These are phyloP conservation scores for Pseudococcus longispinus DNA, from an alignment of 2,888 invertebrate species.

Conservation along the genomic window DNA sequence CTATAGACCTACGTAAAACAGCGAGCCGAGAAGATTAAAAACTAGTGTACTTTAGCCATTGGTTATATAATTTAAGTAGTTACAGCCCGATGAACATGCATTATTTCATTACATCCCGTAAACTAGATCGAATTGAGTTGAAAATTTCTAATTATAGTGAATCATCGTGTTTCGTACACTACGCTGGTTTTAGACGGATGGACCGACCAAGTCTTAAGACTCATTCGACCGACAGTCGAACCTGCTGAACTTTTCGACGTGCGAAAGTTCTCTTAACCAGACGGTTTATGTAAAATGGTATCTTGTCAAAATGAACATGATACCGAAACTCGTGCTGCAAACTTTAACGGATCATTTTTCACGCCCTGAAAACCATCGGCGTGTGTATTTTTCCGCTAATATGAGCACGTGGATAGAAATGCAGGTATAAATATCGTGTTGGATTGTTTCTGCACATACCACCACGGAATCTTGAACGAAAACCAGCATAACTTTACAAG, in stretches of 20 bases:
- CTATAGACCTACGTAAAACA: not conserved
- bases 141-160: conserved; percentile 13
- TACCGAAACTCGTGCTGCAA: not conserved
- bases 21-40: conserved; percentile 13
- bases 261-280: not conserved
- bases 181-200: not conserved
- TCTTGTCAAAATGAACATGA: not conserved
- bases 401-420: not conserved
- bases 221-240: not conserved
- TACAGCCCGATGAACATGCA: conserved; percentile 26
- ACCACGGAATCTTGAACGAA: not conserved
- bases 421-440: conserved; percentile 25
- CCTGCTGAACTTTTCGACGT: not conserved
- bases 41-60: not conserved
- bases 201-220: not conserved
- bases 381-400: conserved; percentile 25
- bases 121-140: conserved; percentile 40
- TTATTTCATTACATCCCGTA: conserved; percentile 37
- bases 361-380: conserved; percentile 1
- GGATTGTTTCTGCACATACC: not conserved
- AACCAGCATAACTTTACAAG: not conserved
- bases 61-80: conserved; percentile 42
- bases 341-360: not conserved
- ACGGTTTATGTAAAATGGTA: not conserved
- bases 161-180: conserved; percentile 7